Percentiles rank a stretch among this genome's conserved stretches.
Evolutionary conservation across 1,140 invertebrate genomes (phyloP).

Genomic region (Papilio machaon): DNA sequence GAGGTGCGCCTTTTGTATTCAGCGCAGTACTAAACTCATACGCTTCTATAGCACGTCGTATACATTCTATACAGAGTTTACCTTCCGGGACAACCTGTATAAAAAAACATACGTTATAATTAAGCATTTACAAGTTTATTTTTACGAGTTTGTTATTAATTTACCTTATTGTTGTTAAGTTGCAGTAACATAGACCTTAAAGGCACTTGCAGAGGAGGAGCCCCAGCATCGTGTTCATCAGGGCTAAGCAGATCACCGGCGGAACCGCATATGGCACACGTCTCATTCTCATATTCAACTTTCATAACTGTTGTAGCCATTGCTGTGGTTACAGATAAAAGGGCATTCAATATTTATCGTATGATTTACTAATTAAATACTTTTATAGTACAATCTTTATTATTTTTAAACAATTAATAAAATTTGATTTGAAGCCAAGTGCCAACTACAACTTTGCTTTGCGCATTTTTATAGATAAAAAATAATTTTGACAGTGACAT

Average conservation of each 20-base stretch:
- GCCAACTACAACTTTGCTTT: not conserved
- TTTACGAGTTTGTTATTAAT: not conserved
- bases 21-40: constrained; percentile 66
- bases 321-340: not conserved
- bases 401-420: not conserved
- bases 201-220: constrained; percentile 56
- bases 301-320: constrained; percentile 64
- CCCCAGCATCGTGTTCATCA: constrained; percentile 67
- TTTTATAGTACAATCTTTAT: not conserved
- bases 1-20: constrained; percentile 51
- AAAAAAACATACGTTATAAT: constrained; percentile 7
- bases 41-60: constrained; percentile 64
- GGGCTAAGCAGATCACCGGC: constrained; percentile 62
- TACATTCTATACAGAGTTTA: constrained; percentile 61
- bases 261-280: constrained; percentile 61
- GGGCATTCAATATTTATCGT: not conserved
- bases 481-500: not conserved
- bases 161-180: constrained; percentile 72
- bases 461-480: not conserved
- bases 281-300: constrained; percentile 59
- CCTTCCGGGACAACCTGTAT: constrained; percentile 70
- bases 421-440: not conserved
- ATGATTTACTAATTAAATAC: not conserved
- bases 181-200: constrained; percentile 70
- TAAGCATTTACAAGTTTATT: not conserved